Conservation (phyloP, 2,888 invertebrate genomes). For the Sylvicola fuscatus region DNA sequence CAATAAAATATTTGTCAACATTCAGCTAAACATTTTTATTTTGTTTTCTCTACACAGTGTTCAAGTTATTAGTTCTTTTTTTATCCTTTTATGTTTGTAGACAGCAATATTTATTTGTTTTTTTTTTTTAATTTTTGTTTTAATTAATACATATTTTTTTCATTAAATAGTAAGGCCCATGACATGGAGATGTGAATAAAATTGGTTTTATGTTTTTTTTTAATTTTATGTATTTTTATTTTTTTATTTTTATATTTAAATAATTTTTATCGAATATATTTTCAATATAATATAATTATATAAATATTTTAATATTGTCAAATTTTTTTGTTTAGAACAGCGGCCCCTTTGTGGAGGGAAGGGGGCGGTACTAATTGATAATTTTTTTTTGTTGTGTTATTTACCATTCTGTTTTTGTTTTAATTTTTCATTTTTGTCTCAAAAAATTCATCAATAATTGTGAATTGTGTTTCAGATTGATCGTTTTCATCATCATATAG, state of each 20-base stretch:
- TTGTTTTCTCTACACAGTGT: conserved; percentile 4
- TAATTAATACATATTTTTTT: conserved; percentile 7
- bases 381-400: conserved; percentile 4
- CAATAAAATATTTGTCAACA: too few relatives aligned
- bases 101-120: conserved; percentile 3
- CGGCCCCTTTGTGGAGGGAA: too few relatives aligned
- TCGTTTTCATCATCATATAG: too few relatives aligned
- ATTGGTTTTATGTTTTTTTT: conserved; percentile 1
- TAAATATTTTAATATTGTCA: too few relatives aligned
- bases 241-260: conserved; percentile 7
- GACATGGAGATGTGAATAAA: conserved; percentile 7
- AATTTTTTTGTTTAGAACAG: too few relatives aligned
- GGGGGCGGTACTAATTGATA: too few relatives aligned
- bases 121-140: conserved; percentile 6
- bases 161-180: conserved; percentile 9
- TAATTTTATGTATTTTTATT: conserved; percentile 8
- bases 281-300: conserved; percentile 1
- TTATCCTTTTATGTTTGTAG: background rate
- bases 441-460: too few relatives aligned
- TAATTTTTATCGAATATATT: conserved; percentile 11
- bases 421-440: too few relatives aligned
- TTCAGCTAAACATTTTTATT: too few relatives aligned
- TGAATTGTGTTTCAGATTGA: too few relatives aligned
- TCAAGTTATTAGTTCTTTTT: conserved; percentile 5
- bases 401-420: conserved; percentile 6